phyloP scores from a whole-genome alignment of 2,888 invertebrate genomes.

The Heliconius ethilla region DNA sequence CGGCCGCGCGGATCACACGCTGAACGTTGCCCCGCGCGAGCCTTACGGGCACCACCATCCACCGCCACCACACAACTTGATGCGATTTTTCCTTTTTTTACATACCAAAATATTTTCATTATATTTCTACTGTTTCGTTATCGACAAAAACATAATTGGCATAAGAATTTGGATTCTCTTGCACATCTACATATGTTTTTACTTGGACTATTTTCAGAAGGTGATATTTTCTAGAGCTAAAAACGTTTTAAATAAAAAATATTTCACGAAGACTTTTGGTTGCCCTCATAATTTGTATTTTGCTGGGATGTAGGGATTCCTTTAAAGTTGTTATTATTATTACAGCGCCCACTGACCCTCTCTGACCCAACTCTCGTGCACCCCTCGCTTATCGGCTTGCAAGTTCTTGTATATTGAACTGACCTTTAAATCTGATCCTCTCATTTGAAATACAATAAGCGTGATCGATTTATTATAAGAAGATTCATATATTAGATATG shows the following conservation, averaged over 20 bases:
- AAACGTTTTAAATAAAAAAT: neutral
- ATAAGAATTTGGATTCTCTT: neutral
- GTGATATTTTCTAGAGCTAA: neutral
- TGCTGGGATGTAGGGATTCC: slow-evolving; percentile 53
- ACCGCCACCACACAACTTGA: slow-evolving; percentile 9
- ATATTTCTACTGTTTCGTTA: too few species aligned
- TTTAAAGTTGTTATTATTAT: slow-evolving; percentile 56
- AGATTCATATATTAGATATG: slow-evolving; percentile 1
- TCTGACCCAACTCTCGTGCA: slow-evolving; percentile 55
- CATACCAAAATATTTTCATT: neutral
- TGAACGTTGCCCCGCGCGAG: slow-evolving; percentile 72
- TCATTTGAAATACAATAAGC: slow-evolving; percentile 32
- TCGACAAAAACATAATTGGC: too few species aligned
- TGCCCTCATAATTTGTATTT: slow-evolving; percentile 48
- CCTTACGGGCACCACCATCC: slow-evolving; percentile 43
- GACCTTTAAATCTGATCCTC: slow-evolving; percentile 33
- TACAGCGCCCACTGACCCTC: slow-evolving; percentile 70
- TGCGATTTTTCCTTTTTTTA: neutral
- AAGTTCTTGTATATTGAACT: slow-evolving; percentile 34
- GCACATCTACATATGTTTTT: neutral
- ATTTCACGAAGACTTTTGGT: slow-evolving; percentile 39
- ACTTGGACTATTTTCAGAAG: neutral
- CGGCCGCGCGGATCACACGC: slow-evolving; percentile 78
- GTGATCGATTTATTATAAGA: slow-evolving; percentile 33
- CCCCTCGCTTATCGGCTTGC: slow-evolving; percentile 51